Evolutionary conservation across 2,113 vertebrate species (phyloP), one percentile per base, ranked within the genome.

Genomic region (Pelecanoides urinatrix): DNA sequence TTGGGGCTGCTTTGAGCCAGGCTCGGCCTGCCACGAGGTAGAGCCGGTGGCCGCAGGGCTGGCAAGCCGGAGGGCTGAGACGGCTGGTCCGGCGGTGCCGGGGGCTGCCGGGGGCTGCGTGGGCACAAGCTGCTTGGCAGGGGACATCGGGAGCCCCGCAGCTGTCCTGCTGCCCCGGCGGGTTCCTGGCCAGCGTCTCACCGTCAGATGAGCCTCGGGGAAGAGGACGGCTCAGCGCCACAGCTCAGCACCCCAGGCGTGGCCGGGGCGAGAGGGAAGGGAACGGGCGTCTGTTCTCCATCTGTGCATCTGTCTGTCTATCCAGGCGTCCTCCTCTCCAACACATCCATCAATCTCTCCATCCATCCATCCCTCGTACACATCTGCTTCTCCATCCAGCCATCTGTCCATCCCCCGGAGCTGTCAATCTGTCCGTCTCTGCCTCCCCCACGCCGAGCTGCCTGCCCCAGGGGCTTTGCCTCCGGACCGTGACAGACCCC

Each of bases 331-430:
- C 90, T 16, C 82, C 88, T 76, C 94, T 93, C 86, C 72, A 29
- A 16, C 78, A 88, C 88, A 94, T 86, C 94, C 94, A 83, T 94
- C 94, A 50, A 68, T 90, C 88, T 32, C 22, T 68, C 62, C 91
- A 79, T 68, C 89, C 84, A 30, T 71, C 77, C 85, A 40, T 21
- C 81, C 86, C 59, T 80, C 40, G 7, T 65, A 80, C 67, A 73
- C 62, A 90, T 75, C 78, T 75, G 62, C 55, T 50, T 74, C 38
- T 49, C 63, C 65, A 63, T 71, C 65, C 92, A 78, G 67, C 90
- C 95, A 96, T 92, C 92, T 91, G 92, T 38, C 94, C 95, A 12
- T 50, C 94, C 94, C 89, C 91, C 91, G 49, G 93, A 97, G 80
- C 93, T 96, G 87, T 94, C 96, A 96, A 87, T 93, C 94, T 6